These are phyloP conservation scores for Solea solea DNA, from an alignment of 2,113 vertebrate species.

Conservation along the genomic window DNA sequence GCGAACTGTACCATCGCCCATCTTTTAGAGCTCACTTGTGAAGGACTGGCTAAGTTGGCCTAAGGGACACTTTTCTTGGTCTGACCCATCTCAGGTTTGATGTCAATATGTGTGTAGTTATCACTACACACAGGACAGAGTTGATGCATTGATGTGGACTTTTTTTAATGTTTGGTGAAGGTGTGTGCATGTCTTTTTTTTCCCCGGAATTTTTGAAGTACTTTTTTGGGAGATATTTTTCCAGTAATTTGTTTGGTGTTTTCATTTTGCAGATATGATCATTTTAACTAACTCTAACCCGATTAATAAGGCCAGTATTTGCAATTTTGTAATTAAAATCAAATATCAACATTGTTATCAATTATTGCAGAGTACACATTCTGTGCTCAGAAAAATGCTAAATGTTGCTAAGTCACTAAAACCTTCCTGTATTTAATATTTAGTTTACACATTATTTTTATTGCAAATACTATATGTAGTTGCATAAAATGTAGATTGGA, in stretches of 20 bases:
- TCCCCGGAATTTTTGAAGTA: not conserved
- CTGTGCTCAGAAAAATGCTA: too few relatives aligned
- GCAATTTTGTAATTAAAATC: too few relatives aligned
- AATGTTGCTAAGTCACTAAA: too few relatives aligned
- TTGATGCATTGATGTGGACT: slow-evolving; percentile 62
- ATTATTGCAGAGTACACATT: too few relatives aligned
- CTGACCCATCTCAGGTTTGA: slow-evolving; percentile 71
- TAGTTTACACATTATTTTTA: too few relatives aligned
- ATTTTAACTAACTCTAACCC: not conserved
- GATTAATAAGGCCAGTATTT: not conserved
- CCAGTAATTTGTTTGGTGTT: slow-evolving; percentile 4
- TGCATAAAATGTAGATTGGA: too few relatives aligned
- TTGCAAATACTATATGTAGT: too few relatives aligned
- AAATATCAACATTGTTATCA: too few relatives aligned
- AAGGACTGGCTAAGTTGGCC: slow-evolving; percentile 79
- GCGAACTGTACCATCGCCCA: slow-evolving; percentile 74
- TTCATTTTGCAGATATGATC: slow-evolving; percentile 23
- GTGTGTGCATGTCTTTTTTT: slow-evolving; percentile 6
- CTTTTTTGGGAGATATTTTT: slow-evolving; percentile 29
- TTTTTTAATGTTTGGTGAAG: slow-evolving; percentile 64
- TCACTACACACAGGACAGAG: slow-evolving; percentile 66
- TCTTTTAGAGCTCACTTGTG: slow-evolving; percentile 79
- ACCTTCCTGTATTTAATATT: too few relatives aligned
- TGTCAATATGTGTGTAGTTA: slow-evolving; percentile 72
- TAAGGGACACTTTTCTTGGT: slow-evolving; percentile 76